phyloP scores from a whole-genome alignment of 2,888 invertebrate genomes.

The Adelphocoris suturalis region DNA sequence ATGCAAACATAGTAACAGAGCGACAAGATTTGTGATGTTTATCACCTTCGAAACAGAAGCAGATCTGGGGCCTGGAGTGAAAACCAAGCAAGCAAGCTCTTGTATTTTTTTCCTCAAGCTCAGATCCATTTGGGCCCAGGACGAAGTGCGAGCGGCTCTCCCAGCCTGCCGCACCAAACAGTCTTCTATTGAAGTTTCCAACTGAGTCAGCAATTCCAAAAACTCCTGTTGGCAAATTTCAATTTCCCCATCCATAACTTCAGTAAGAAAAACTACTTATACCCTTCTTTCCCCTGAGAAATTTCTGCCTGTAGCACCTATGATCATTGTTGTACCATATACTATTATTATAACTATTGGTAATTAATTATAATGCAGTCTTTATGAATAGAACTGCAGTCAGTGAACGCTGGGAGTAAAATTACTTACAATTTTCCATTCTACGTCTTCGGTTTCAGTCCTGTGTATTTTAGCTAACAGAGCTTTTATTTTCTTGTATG shows the following conservation, averaged over 20 bases:
- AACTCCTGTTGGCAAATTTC: slow-evolving; percentile 75
- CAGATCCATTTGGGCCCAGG: slow-evolving; percentile 84
- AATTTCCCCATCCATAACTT: background rate
- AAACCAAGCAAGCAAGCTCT: slow-evolving; percentile 82
- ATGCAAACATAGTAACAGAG: background rate
- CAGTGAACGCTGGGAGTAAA: too few relatives aligned
- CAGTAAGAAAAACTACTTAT: too few relatives aligned
- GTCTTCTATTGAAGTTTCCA: slow-evolving; percentile 85
- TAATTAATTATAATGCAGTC: too few relatives aligned
- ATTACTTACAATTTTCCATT: slow-evolving; percentile 77
- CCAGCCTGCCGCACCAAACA: slow-evolving; percentile 86
- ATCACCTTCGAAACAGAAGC: slow-evolving; percentile 72
- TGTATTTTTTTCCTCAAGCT: slow-evolving; percentile 84
- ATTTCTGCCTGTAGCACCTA: too few relatives aligned
- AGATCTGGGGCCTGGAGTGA: slow-evolving; percentile 78
- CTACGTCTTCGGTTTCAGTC: slow-evolving; percentile 76
- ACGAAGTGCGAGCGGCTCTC: slow-evolving; percentile 83
- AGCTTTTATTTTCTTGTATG: slow-evolving; percentile 83
- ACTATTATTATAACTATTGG: too few relatives aligned
- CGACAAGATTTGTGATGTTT: background rate
- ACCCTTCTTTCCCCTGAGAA: too few relatives aligned
- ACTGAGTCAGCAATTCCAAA: slow-evolving; percentile 81
- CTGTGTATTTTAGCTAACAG: slow-evolving; percentile 77
- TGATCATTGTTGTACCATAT: too few relatives aligned
- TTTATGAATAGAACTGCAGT: too few relatives aligned